Conservation (phyloP, 2,797 vertebrate genomes). For the Cercopithecus neglectus region DNA sequence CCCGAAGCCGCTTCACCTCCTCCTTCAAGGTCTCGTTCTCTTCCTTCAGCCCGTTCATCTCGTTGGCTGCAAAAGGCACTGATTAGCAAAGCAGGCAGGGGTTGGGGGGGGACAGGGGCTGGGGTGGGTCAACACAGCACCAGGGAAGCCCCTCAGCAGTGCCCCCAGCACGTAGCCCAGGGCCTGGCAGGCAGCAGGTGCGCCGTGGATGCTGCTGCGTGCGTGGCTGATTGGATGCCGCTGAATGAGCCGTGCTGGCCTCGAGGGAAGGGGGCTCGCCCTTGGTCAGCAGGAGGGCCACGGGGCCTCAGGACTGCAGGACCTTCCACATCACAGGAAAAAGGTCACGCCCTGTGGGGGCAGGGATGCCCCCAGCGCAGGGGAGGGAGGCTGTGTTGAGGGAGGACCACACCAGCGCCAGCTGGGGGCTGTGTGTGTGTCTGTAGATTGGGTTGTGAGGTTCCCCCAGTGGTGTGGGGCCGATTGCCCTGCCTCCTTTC, state of each 20-base stretch:
- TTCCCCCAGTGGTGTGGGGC: neutral
- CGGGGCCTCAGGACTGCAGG: neutral
- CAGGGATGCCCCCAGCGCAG: rapidly evolving
- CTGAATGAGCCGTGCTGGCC: rapidly evolving
- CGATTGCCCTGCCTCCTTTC: neutral
- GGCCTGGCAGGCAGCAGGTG: neutral
- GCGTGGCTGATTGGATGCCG: rapidly evolving
- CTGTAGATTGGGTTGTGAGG: neutral
- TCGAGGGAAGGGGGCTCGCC: neutral
- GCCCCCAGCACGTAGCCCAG: neutral
- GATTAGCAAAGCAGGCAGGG: neutral
- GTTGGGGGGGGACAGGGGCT: rapidly evolving
- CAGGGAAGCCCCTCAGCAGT: neutral
- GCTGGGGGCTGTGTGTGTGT: rapidly evolving
- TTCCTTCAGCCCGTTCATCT: conserved; percentile 89
- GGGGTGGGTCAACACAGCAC: neutral
- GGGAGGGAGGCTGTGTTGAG: neutral
- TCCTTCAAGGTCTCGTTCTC: conserved; percentile 91
- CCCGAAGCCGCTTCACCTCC: conserved; percentile 86
- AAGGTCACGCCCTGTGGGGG: neutral
- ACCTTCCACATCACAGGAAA: neutral
- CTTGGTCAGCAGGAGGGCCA: neutral
- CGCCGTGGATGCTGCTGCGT: rapidly evolving
- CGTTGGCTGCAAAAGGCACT: conserved; percentile 84
- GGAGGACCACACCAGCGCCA: neutral